Percentiles rank a stretch among this genome's conserved stretches.
Evolutionary conservation across 30 jellyfish, hydroid and myxozoan species (phyloP).

Genomic region (Hydractinia symbiolongicarpus): DNA sequence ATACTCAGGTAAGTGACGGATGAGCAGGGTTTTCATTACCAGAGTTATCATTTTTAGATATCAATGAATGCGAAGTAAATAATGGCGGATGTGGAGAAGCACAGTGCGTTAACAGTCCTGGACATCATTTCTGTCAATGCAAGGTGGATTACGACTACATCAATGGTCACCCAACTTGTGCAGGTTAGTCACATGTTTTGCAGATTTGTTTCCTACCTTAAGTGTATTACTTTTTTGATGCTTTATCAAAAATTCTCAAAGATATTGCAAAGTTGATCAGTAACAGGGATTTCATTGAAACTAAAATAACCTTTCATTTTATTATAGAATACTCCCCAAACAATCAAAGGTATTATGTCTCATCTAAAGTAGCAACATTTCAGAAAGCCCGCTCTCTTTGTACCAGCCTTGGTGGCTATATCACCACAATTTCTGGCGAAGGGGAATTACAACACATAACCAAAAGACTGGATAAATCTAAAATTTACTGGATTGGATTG

Average conservation of each 20-base stretch:
- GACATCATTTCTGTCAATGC: slow-evolving; percentile 3
- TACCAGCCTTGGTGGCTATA: neutral
- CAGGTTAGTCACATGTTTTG: neutral
- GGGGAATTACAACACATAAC: neutral
- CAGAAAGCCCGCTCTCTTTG: neutral
- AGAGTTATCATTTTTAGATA: neutral
- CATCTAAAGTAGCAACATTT: slow-evolving; percentile 7
- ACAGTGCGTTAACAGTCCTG: neutral
- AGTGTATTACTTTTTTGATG: too few species aligned
- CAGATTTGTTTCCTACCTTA: too few species aligned
- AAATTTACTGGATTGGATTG: slow-evolving; percentile 1
- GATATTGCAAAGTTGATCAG: too few species aligned
- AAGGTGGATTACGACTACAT: neutral
- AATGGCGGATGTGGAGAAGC: slow-evolving; percentile 4
- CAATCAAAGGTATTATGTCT: neutral
- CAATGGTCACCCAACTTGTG: neutral
- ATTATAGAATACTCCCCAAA: neutral
- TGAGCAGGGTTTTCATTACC: neutral
- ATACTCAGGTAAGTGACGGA: too few species aligned
- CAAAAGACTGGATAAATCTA: neutral
- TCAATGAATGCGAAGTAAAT: slow-evolving; percentile 6
- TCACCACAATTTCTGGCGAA: slow-evolving; percentile 1
- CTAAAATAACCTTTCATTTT: neutral
- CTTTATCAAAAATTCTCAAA: too few species aligned
- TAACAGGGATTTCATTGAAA: too few species aligned